Evolutionary conservation across 2,113 vertebrate species (phyloP), one percentile per base, ranked within the genome.

Genomic region (Serinus canaria): DNA sequence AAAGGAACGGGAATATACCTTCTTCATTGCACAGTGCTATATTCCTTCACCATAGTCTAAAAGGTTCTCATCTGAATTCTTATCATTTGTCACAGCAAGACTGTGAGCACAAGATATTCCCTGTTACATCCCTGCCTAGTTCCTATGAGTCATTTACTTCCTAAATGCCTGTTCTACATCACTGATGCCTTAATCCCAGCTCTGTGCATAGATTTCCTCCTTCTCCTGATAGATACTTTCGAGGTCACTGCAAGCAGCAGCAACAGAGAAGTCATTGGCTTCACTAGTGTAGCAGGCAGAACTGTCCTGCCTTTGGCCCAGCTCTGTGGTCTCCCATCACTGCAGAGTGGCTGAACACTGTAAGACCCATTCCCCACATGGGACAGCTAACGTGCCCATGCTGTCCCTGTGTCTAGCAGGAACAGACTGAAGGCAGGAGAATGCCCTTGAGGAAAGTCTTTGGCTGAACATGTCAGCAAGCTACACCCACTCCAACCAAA

Each of bases 1-100:
- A 88, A 91, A 59, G 24, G 15, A 89, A 59, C 16, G 56, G 35
- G 41, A 87, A 46, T 37, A 59, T 70, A 35, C 6, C 10, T 7
- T 69, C 47, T 49, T 83, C 63, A 46, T 63, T 28, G 31, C 69
- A 73, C 17, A 39, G 39, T 3, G 8, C 30, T 52, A 4, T 41
- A 69, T 56, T 73, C 27, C 59, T 92, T 58, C 59, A n/a, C 68
- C 37, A 28, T 30, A 49, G 55, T 41, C 37, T 62, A 30, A 69
- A 91, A 63, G 43, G 21, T 37, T 49, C 43, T 77, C 60, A 81
- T 37, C 23, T 67, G 59, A 80, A 66, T 89, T 93, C 78, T 82
- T 55, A 50, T 17, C 23, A 33, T 35, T 94, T 5, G 1, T 63
- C 67, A 67, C 47, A 0, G 0, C 66, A 68, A 72, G 72, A 24